Base-by-base conservation (phyloP, 2,888 invertebrate genomes). In the Andrena fulva region DNA sequence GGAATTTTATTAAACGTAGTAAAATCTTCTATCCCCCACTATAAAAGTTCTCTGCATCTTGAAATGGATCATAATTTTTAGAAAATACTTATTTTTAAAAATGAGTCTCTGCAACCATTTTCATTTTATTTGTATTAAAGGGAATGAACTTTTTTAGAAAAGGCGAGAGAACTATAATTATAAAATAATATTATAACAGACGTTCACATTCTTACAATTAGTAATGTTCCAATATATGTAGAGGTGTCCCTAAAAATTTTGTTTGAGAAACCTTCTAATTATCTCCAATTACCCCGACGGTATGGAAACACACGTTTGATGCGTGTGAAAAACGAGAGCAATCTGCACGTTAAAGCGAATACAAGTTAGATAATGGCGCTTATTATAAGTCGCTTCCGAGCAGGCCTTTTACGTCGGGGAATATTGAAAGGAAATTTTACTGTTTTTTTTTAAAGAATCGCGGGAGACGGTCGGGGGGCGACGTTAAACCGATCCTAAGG, bases 281-380 rank as follows among this genome's bases (percentile, higher is more conserved):
- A 29, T 29, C 54, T 24, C 12, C 67, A 29, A 74, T 67, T 67
- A 67, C 42, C 10, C 33, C n/a, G 48, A 68, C 48, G 33, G 24
- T 35, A 48, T 60, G 8, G 69, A 75, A 24, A 70, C n/a, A 5
- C 20, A n/a, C 29, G 27, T 50, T 48, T 10, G 66, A 66, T 10
- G 8, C 2, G 8, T 33, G 12, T 50, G 29, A 10, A 16, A 50
- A 29, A 31, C 6, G n/a, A 10, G 35, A 71, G 24, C n/a, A 63
- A 63, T 63, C 63, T 70, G 16, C 29, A 56, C 42, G 24, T 71
- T 63, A 71, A 70, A 76, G 52, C 63, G 63, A 56, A 42, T 33
- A 63, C 52, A 70, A 16, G 24, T 77, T 31, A 33, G 42, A 72
- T 84, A 81, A 82, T 82, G 64, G 71, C 73, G 67, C 84, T 74